Base-by-base conservation (phyloP, 2,888 invertebrate species). In the Netelia inedita region DNA sequence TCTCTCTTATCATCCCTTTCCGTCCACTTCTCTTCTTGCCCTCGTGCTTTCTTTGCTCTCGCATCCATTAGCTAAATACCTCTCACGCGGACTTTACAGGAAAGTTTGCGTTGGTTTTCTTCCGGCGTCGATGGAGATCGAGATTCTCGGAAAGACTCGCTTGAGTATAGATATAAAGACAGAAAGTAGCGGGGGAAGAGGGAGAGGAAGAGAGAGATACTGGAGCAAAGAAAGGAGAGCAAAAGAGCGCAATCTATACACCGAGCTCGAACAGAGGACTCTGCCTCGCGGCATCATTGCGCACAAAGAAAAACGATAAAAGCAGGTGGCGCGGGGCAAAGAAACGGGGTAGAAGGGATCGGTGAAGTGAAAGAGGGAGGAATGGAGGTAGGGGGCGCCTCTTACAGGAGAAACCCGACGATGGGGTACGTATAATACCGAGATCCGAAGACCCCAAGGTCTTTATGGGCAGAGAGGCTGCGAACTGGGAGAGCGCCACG, bases 401-500 rank as follows among this genome's bases (percentile, higher is more conserved):
- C 35, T 35, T 35, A 35, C 35, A 43, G 43, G 76, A 57, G 57
- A 68, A 57, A 11, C 66, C 57, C 55, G 66, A 68, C 76, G 66
- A 76, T 76, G 68, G 57, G 57, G 76, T 57, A 68, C 72, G 72
- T 79, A 79, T 73, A 85, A 83, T 83, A 80, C 76, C 68, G 57
- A 73, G 72, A 76, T 63, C 69, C 81, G 66, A 71, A 72, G 79
- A 73, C 74, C 81, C 79, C 71, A 41, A 65, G 68, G 75, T 83
- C 84, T 86, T 82, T 82, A 85, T 85, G 82, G 83, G 46, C 46
- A 46, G 74, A 81, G 82, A 78, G 68, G 82, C 86, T 83, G 83
- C 87, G 82, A 88, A 88, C 75, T 65, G 61, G 82, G 85, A 43
- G 59, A 85, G 86, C 88, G 81, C 87, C 59, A 35, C 86, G 86